Conservation (phyloP, 1,140 invertebrate genomes). For the Littorina saxatilis region DNA sequence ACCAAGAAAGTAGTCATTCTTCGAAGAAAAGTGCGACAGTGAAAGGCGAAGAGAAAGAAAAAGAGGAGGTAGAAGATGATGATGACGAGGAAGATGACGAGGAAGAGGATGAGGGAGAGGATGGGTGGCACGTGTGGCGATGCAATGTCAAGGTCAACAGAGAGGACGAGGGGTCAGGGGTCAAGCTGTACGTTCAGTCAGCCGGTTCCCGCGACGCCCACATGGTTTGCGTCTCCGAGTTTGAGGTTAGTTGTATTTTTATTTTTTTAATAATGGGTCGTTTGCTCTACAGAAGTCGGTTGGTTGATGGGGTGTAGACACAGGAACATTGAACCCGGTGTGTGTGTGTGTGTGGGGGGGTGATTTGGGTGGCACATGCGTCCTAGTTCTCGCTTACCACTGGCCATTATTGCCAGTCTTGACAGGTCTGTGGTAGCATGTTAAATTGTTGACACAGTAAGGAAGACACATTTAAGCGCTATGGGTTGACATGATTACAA, state of each 20-base stretch:
- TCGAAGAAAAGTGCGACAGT: not conserved
- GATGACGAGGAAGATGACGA: not conserved
- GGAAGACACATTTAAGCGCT: too few relatives aligned
- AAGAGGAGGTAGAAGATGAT: not conserved
- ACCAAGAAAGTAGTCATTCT: not conserved
- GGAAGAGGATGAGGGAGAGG: not conserved
- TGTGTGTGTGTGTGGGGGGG: too few relatives aligned
- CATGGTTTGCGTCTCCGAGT: slow-evolving; percentile 24
- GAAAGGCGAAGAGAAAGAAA: not conserved
- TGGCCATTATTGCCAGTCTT: too few relatives aligned
- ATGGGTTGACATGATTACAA: too few relatives aligned
- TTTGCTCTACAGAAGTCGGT: too few relatives aligned
- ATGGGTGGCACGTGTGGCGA: slow-evolving; percentile 28
- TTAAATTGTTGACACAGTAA: too few relatives aligned
- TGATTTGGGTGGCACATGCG: too few relatives aligned
- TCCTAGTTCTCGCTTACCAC: too few relatives aligned
- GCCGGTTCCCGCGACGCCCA: not conserved
- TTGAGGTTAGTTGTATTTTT: slow-evolving; percentile 6
- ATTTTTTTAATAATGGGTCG: too few relatives aligned
- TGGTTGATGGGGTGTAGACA: too few relatives aligned
- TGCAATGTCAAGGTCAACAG: slow-evolving; percentile 23
- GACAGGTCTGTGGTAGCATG: too few relatives aligned
- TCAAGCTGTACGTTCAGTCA: slow-evolving; percentile 16
- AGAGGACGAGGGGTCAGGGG: slow-evolving; percentile 32
- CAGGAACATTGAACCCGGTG: too few relatives aligned